These are phyloP conservation scores for Tetropium fuscum DNA, from an alignment of 2,888 invertebrate genomes.

Conservation along the genomic window DNA sequence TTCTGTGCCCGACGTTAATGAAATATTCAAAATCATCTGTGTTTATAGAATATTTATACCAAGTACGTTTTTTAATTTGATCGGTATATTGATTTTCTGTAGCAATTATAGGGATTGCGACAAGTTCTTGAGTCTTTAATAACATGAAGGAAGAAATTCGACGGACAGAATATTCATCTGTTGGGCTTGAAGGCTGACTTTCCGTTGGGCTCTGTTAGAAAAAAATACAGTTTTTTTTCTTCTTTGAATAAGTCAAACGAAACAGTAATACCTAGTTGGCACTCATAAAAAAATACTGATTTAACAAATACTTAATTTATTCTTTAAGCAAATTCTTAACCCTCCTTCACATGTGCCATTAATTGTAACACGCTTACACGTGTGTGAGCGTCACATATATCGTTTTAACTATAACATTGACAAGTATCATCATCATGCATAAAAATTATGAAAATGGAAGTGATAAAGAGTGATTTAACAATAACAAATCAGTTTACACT, in stretches of 20 bases:
- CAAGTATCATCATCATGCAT: too few species aligned
- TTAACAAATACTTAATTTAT: neutral
- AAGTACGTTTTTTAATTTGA: constrained; percentile 67
- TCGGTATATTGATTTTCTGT: constrained; percentile 46
- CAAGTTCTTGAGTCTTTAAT: constrained; percentile 66
- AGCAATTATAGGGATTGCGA: constrained; percentile 37
- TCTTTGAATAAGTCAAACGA: constrained; percentile 25
- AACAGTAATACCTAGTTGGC: constrained; percentile 28
- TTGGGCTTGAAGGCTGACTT: constrained; percentile 65
- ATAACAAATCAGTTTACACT: too few species aligned
- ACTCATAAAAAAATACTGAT: constrained; percentile 17
- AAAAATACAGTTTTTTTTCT: constrained; percentile 24
- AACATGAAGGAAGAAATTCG: constrained; percentile 73
- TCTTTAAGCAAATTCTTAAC: too few species aligned
- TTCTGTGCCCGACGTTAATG: constrained; percentile 72
- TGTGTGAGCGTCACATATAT: too few species aligned
- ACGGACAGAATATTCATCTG: constrained; percentile 69
- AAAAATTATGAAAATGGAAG: too few species aligned
- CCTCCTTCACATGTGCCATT: too few species aligned
- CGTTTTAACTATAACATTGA: too few species aligned
- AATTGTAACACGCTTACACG: too few species aligned
- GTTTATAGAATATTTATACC: constrained; percentile 73
- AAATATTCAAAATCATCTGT: constrained; percentile 67
- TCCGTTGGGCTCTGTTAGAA: constrained; percentile 61
- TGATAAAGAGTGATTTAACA: too few species aligned